Percentiles rank a stretch among this genome's conserved stretches.
These are phyloP conservation scores for Meiosimyza platycephala DNA, from an alignment of 2,888 invertebrate species.

Conservation along the genomic window DNA sequence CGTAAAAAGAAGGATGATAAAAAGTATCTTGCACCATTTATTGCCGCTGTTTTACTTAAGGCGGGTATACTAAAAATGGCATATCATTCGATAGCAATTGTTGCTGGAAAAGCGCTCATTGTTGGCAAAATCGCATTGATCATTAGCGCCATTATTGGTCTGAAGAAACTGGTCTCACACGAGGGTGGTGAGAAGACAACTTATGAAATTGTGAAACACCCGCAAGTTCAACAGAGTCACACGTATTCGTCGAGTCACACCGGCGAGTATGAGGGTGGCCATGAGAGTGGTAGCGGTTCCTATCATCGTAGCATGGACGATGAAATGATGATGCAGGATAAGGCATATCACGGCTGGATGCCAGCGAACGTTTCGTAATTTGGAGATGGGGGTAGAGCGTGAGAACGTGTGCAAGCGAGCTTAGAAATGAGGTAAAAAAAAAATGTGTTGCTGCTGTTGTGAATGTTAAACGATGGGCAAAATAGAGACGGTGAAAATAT, in stretches of 20 bases:
- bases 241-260: constrained; percentile 78
- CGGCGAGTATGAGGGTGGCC: constrained; percentile 73
- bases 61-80: constrained; percentile 80
- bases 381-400: no score
- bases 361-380: constrained; percentile 51
- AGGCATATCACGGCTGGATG: constrained; percentile 72
- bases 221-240: constrained; percentile 82
- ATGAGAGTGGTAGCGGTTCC: constrained; percentile 70
- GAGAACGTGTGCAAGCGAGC: no score
- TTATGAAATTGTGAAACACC: constrained; percentile 87
- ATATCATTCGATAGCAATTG: constrained; percentile 78
- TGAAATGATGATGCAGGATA: constrained; percentile 74
- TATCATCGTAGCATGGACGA: constrained; percentile 72
- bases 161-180: constrained; percentile 80
- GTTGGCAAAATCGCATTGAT: constrained; percentile 87
- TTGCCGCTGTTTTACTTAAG: constrained; percentile 78
- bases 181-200: constrained; percentile 83
- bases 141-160: constrained; percentile 81
- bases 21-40: constrained; percentile 76
- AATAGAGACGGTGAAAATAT: no score
- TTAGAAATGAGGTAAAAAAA: no score
- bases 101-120: constrained; percentile 84
- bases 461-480: no score
- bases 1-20: constrained; percentile 71
- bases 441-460: no score